Percentiles rank a stretch among this genome's conserved stretches.
Conservation (phyloP, 2,113 vertebrate species). For the Bubo scandiacus region DNA sequence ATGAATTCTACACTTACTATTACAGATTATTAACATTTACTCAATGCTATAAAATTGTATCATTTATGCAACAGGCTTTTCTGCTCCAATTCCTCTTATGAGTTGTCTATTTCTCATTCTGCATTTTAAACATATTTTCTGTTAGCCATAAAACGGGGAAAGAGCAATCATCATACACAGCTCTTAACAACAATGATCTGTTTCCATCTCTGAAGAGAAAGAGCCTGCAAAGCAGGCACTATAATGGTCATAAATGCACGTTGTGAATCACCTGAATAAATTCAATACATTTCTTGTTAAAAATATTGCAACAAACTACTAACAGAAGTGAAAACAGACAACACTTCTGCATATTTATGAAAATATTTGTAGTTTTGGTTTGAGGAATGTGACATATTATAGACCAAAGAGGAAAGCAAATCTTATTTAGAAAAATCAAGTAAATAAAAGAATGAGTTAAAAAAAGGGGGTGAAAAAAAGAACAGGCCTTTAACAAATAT, state of each 20-base stretch:
- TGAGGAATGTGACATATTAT: not conserved
- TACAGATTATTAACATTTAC: slow-evolving; percentile 6
- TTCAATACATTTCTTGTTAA: not conserved
- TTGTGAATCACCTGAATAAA: slow-evolving; percentile 9
- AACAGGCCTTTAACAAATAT: not conserved
- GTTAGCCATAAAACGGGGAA: slow-evolving; percentile 7
- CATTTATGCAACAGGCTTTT: slow-evolving; percentile 2
- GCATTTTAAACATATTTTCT: slow-evolving; percentile 20
- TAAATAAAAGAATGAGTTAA: not conserved
- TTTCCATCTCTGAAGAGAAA: not conserved
- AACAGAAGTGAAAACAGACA: not conserved
- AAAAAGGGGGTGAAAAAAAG: accelerated
- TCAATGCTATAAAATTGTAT: not conserved
- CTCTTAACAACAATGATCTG: not conserved
- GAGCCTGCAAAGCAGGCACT: not conserved
- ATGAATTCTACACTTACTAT: not conserved
- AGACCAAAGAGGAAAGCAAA: not conserved
- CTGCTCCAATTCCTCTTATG: not conserved
- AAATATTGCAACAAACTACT: not conserved
- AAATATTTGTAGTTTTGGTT: not conserved
- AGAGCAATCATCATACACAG: not conserved
- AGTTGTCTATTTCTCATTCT: not conserved
- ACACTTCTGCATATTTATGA: not conserved
- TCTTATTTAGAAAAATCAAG: not conserved
- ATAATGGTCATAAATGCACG: not conserved